Conservation (phyloP, 1,140 invertebrate species). For the Nebria ingens region DNA sequence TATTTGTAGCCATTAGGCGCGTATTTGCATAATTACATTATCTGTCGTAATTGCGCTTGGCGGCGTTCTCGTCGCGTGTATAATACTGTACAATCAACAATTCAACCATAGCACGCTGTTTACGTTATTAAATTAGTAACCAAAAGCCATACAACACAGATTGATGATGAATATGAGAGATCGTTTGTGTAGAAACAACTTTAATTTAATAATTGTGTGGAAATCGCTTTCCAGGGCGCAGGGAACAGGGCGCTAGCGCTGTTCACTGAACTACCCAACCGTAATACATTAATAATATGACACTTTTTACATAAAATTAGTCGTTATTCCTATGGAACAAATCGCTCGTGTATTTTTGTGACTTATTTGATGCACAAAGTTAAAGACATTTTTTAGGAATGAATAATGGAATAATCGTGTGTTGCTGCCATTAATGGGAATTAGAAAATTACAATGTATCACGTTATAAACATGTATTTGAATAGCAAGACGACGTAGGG, state of each 20-base stretch:
- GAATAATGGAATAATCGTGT: too few relatives aligned
- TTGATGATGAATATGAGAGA: conserved; percentile 14
- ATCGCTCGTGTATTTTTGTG: neutral
- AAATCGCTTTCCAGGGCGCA: too few relatives aligned
- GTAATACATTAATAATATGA: too few relatives aligned
- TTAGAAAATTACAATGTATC: too few relatives aligned
- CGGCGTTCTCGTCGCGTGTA: neutral
- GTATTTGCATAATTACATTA: conserved; percentile 8
- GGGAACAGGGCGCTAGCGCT: too few relatives aligned
- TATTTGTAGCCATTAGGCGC: conserved; percentile 8
- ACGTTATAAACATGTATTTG: too few relatives aligned
- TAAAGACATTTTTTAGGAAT: too few relatives aligned
- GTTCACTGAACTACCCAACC: too few relatives aligned
- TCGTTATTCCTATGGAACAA: neutral
- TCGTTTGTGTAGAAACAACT: conserved; percentile 16
- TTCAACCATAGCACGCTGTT: neutral
- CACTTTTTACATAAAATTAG: conserved; percentile 2
- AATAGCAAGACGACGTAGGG: too few relatives aligned
- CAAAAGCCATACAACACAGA: conserved; percentile 9
- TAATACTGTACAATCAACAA: too few relatives aligned
- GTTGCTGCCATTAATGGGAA: too few relatives aligned
- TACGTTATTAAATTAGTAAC: conserved; percentile 4
- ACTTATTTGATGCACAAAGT: too few relatives aligned
- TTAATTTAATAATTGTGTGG: conserved; percentile 18
- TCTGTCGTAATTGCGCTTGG: neutral